Percentiles rank a stretch among this genome's conserved stretches.
These are phyloP conservation scores for Eledone cirrhosa DNA, from an alignment of 2,888 invertebrate genomes.

Conservation along the genomic window DNA sequence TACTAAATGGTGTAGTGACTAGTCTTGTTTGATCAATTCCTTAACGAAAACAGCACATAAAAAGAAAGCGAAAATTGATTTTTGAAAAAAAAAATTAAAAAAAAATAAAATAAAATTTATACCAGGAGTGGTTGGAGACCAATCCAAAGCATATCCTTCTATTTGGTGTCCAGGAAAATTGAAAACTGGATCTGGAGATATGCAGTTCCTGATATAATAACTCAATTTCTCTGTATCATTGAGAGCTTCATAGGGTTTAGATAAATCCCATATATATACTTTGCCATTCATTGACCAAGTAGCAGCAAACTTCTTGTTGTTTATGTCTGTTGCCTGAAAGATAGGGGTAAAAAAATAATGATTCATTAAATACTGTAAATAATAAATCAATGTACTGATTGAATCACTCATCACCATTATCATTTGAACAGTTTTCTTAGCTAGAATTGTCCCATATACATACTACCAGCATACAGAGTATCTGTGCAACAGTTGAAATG, in stretches of 20 bases:
- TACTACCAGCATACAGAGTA: too few relatives aligned
- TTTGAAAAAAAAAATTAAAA: neutral
- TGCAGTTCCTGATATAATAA: constrained; percentile 54
- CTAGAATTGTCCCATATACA: too few relatives aligned
- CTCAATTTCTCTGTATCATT: constrained; percentile 73
- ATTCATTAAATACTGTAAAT: too few relatives aligned
- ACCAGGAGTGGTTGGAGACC: constrained; percentile 84
- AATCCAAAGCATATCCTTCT: constrained; percentile 95
- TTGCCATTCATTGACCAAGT: constrained; percentile 95
- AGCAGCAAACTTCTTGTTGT: constrained; percentile 80
- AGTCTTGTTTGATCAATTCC: neutral
- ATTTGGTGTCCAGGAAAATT: constrained; percentile 90
- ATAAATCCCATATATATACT: constrained; percentile 92
- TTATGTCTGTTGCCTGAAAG: constrained; percentile 70
- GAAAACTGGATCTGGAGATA: constrained; percentile 74
- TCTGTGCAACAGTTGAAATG: too few relatives aligned
- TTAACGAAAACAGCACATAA: too few relatives aligned
- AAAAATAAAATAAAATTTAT: neutral
- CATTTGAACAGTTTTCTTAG: too few relatives aligned
- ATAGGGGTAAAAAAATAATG: constrained; percentile 1
- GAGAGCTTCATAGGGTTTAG: constrained; percentile 81
- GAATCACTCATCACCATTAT: too few relatives aligned
- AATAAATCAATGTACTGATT: too few relatives aligned
- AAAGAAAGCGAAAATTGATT: neutral
- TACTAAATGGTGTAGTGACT: neutral